Base-by-base conservation (phyloP, 2,888 invertebrate species). In the Coronaproctus castanopsis region DNA sequence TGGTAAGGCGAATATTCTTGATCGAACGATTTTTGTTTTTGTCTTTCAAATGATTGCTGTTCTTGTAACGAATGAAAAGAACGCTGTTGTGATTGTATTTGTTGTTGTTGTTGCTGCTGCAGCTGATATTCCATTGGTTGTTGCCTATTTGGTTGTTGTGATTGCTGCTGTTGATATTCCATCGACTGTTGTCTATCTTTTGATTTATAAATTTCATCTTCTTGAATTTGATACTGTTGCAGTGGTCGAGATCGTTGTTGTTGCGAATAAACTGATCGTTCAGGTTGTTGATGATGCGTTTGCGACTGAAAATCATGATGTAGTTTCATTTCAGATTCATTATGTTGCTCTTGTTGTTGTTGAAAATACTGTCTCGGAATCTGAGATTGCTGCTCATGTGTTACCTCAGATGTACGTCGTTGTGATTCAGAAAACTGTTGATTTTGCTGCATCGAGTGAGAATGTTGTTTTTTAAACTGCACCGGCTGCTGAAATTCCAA, bases 111-210 rank as follows among this genome's bases (percentile, higher is more conserved):
- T 57, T 62, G 64, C 21, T 24, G 61, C 65, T 65, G 19, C 63
- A 62, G 53, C 63, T 65, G 57, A 19, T 62, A 63, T 10, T 63
- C 58, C 51, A 24, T 20, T 21, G 55, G 62, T 24, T 49, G 20
- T 54, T 60, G 61, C 2, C 22, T 52, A 2, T 54, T 54, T n/a
- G 49, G 54, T 14, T 48, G 57, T n/a, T n/a, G 18, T 19, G 51
- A 21, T 51, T 66, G 67, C 50, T 71, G 71, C 22, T 70, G 64
- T 19, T 70, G 65, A 57, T 62, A 67, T n/a, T 70, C 69, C 19
- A 63, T 53, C n/a, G 3, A 64, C 62, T 48, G 62, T 66, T 53
- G 62, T 67, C 1, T 65, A 66, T 36, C 69, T 20, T 54, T 53
- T 23, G 3, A 10, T 1, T 14, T 21, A 1, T 55, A 36, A 10